These are phyloP conservation scores for Electrophaes corylata DNA, from an alignment of 2,888 invertebrate genomes.

Conservation along the genomic window DNA sequence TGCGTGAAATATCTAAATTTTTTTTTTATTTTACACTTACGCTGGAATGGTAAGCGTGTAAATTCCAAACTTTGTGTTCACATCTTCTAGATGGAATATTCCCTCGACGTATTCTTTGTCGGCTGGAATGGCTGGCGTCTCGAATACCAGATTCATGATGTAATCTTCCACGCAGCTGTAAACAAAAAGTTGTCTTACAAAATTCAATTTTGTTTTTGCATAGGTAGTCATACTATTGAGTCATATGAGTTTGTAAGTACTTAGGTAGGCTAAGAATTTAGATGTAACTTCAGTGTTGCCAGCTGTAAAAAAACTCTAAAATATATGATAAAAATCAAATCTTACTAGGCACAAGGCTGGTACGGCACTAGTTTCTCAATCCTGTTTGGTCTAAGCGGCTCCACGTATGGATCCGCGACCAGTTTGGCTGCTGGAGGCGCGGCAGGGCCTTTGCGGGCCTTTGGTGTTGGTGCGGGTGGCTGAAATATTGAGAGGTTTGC, in stretches of 20 bases:
- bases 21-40: no score
- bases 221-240: no score
- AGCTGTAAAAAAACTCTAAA: background rate
- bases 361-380: conserved; percentile 75
- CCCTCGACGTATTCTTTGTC: conserved; percentile 65
- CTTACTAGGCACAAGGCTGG: conserved; percentile 79
- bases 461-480: conserved; percentile 76
- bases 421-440: conserved; percentile 61
- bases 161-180: conserved; percentile 79
- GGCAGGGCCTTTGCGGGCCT: conserved; percentile 54
- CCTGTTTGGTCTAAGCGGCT: conserved; percentile 62
- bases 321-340: conserved; percentile 25
- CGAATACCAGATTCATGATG: conserved; percentile 77
- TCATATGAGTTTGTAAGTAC: no score
- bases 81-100: conserved; percentile 71
- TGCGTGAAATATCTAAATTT: no score
- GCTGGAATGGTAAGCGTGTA: conserved; percentile 75
- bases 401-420: conserved; percentile 76
- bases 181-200: no score
- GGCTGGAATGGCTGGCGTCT: conserved; percentile 72
- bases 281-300: conserved; percentile 16
- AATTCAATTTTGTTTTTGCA: background rate
- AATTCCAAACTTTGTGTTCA: conserved; percentile 76
- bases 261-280: no score
- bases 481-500: conserved; percentile 32